Evolutionary conservation across 2,888 invertebrate species (phyloP).

Genomic region (Eupithecia vulgata): DNA sequence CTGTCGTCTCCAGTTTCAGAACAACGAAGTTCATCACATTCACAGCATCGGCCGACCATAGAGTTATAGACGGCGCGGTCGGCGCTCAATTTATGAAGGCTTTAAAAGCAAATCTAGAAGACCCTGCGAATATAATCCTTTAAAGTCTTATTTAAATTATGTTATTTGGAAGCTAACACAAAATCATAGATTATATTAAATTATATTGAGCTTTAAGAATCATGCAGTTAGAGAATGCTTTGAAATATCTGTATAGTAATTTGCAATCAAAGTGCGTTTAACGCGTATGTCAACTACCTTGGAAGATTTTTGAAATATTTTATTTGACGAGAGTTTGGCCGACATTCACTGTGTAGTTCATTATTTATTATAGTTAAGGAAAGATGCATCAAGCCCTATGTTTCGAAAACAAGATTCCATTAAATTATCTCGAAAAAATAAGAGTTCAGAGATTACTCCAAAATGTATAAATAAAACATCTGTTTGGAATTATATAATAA

Average conservation of each 20-base stretch:
- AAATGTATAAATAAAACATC: not conserved
- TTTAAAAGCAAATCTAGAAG: conserved; percentile 94
- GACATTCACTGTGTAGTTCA: not conserved
- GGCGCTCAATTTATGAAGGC: conserved; percentile 97
- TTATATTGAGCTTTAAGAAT: not conserved
- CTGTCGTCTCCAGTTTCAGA: conserved; percentile 84
- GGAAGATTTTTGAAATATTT: not conserved
- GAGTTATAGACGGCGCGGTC: conserved; percentile 98
- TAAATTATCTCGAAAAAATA: not conserved
- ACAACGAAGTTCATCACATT: conserved; percentile 92
- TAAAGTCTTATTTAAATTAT: conserved; percentile 74
- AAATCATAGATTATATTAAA: not conserved
- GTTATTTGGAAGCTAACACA: conserved; percentile 48
- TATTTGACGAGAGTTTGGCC: not conserved
- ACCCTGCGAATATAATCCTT: conserved; percentile 96
- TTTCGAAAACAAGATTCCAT: not conserved
- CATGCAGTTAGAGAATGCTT: not conserved
- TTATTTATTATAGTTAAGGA: conserved; percentile 3
- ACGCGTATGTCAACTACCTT: not conserved
- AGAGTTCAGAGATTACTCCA: not conserved
- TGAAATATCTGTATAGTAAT: not conserved
- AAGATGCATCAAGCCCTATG: conserved; percentile 5
- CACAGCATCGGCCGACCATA: conserved; percentile 98
- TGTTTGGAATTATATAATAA: not conserved
- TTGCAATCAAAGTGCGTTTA: not conserved